Conservation (phyloP, 2,888 invertebrate genomes). For the Eupithecia insigniata region DNA sequence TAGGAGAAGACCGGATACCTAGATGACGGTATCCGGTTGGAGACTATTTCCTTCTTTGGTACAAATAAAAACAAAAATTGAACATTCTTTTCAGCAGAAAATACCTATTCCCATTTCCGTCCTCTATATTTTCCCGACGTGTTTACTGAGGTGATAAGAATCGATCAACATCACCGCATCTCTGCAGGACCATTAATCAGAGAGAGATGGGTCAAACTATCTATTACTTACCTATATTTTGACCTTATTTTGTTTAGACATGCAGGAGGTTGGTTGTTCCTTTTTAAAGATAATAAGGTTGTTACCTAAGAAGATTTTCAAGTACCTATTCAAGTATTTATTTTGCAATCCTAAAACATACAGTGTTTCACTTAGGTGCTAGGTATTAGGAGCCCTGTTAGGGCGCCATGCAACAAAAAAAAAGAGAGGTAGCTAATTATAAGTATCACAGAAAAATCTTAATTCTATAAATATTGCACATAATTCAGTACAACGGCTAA, state of each 20-base stretch:
- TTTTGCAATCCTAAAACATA: too few relatives aligned
- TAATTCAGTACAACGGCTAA: too few relatives aligned
- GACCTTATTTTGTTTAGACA: slow-evolving; percentile 26
- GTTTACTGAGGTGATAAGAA: slow-evolving; percentile 34
- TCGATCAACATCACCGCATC: slow-evolving; percentile 62
- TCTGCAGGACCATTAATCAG: slow-evolving; percentile 65
- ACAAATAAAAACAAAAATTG: background rate
- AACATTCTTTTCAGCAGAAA: background rate
- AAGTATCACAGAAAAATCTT: too few relatives aligned
- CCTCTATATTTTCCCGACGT: background rate
- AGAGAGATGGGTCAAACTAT: slow-evolving; percentile 47
- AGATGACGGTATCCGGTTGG: too few relatives aligned
- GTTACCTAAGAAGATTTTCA: too few relatives aligned
- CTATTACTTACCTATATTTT: slow-evolving; percentile 50
- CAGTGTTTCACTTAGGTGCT: too few relatives aligned
- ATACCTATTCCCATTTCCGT: background rate
- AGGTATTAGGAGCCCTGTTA: too few relatives aligned
- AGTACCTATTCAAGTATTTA: too few relatives aligned
- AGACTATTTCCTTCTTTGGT: background rate
- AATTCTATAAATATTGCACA: too few relatives aligned
- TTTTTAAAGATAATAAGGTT: background rate
- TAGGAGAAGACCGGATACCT: too few relatives aligned
- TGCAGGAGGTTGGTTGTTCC: background rate
- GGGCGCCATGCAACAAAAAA: too few relatives aligned
- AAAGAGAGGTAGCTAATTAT: too few relatives aligned